phyloP scores from a whole-genome alignment of 2,888 invertebrate species.

The Antheraea assamensis region DNA sequence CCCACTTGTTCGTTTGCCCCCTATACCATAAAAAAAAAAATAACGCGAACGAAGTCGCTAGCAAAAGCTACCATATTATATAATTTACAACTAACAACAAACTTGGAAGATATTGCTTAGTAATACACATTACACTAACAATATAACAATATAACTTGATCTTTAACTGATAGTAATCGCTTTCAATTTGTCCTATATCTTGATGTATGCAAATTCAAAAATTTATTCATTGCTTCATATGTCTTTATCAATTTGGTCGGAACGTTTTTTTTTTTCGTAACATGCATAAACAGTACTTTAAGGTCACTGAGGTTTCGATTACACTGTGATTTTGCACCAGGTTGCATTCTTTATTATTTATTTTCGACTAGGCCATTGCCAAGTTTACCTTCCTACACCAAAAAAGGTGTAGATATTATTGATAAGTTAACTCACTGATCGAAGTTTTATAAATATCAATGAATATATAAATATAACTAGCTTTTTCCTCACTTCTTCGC shows the following conservation, averaged over 20 bases:
- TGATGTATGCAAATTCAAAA: constrained; percentile 4
- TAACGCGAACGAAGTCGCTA: too few relatives aligned
- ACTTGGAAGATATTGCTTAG: not conserved
- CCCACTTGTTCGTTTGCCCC: too few relatives aligned
- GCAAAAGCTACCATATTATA: not conserved
- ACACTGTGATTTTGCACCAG: not conserved
- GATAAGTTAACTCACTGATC: not conserved
- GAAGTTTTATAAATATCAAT: not conserved
- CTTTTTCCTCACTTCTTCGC: too few relatives aligned
- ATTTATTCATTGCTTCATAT: constrained; percentile 15
- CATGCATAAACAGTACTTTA: constrained; percentile 11
- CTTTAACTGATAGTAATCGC: not conserved
- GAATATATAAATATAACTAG: not conserved
- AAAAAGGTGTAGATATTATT: constrained; percentile 1
- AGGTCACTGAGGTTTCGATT: constrained; percentile 6
- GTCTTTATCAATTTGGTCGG: constrained; percentile 11
- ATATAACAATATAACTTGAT: not conserved
- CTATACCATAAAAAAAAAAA: too few relatives aligned
- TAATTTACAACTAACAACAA: not conserved
- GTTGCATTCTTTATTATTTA: constrained; percentile 1
- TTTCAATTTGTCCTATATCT: constrained; percentile 9
- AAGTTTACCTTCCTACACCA: constrained; percentile 8
- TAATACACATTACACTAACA: not conserved
- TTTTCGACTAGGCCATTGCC: not conserved
- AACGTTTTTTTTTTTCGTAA: constrained; percentile 11